Base-by-base conservation (phyloP, 2,797 vertebrate genomes). In the Ctenopoma kingsleyae region DNA sequence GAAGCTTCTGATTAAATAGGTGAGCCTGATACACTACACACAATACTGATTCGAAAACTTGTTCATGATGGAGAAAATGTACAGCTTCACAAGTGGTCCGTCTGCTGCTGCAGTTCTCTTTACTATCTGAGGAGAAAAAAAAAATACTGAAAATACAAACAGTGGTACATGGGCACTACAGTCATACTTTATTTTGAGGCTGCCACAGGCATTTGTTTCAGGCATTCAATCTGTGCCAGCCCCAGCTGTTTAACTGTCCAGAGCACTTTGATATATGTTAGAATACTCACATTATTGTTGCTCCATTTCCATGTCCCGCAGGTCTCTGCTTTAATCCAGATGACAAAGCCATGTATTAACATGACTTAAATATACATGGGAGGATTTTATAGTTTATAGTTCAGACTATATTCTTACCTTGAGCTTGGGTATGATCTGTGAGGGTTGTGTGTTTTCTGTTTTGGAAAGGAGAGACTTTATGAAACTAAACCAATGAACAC, bases 251-350 rank as follows among this genome's bases (percentile, higher is more conserved):
- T 23, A 43, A 74, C 20, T 16, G 11, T 19, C 16, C 8, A 6
- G 3, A 50, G 22, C 20, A 16, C n/a, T 55, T 36, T 74, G 15
- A 58, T 41, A 8, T 49, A 46, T 25, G 8, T 30, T 6, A 27
- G 25, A 25, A 38, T 77, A 90, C 90, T 92, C 79, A 92, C 89
- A 69, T 87, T 77, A 91, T 67, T 87, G 58, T 52, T 38, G 46
- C 60, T 88, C 86, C 80, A 84, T 68, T 60, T 88, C 88, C 23
- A 78, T 59, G 25, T 78, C 77, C 43, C 74, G 76, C 50, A 38
- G 72, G 12, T 79, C 61, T 82, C 82, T 81, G 66, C 66, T 83
- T 72, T 19, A 74, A 76, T 57, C 51, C 63, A 78, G 41, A 81
- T 41, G 50, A 69, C 48, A 84, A 58, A 67, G 11, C 8, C 9